Conservation (phyloP, 2,113 vertebrate species). For the Charadrius vociferus region DNA sequence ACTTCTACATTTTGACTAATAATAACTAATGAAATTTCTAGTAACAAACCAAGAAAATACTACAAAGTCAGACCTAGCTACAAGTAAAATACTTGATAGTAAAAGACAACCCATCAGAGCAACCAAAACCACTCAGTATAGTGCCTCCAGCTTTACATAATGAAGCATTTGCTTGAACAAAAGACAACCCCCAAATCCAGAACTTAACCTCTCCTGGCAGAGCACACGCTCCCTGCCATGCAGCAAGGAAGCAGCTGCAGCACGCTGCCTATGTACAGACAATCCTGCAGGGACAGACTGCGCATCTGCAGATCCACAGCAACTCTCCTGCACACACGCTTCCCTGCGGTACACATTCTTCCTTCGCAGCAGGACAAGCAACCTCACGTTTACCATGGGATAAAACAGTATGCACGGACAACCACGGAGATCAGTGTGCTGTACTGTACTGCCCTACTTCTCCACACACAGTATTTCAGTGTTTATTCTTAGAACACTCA, state of each 20-base stretch:
- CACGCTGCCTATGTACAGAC: background rate
- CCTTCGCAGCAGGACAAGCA: background rate
- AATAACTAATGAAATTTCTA: background rate
- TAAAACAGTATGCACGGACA: fast-evolving
- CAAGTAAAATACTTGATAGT: background rate
- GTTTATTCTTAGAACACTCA: background rate
- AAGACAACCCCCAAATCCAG: background rate
- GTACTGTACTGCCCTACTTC: background rate
- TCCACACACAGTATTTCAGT: fast-evolving
- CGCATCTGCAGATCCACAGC: background rate
- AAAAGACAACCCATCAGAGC: background rate
- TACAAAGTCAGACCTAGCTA: background rate
- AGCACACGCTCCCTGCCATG: background rate
- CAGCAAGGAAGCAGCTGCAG: background rate
- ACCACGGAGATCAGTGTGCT: fast-evolving
- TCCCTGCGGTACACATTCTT: background rate
- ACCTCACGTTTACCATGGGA: background rate
- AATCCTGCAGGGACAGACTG: background rate
- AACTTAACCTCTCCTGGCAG: background rate
- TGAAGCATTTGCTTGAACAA: background rate
- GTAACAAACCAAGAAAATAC: background rate
- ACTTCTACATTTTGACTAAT: background rate
- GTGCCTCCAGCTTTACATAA: background rate
- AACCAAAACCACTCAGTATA: background rate
- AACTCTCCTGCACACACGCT: background rate